A percentile compares a stretch with the other conserved stretches of the same genome.
Evolutionary conservation across 2,113 vertebrate genomes (phyloP).

Genomic region (Plectropomus leopardus): DNA sequence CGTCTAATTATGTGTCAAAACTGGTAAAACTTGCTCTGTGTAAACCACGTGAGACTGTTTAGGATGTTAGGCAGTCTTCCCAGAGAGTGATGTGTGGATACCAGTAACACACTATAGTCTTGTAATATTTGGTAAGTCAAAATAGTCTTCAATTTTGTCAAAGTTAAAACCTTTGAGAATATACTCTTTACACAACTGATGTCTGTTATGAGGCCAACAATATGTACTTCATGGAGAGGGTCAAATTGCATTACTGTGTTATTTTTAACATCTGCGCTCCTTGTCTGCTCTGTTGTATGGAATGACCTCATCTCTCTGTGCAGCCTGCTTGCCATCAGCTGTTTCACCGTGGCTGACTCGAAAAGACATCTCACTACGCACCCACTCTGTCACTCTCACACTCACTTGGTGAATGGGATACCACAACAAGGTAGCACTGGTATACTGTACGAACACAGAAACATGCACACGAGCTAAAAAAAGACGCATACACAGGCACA

Average conservation of each 20-base stretch:
- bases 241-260: conserved; percentile 10
- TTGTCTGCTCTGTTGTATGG: not conserved
- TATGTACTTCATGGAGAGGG: not conserved
- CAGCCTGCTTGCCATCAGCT: conserved; percentile 28
- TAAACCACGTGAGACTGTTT: not conserved
- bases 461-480: conserved; percentile 27
- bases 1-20: conserved; percentile 6
- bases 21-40: conserved; percentile 23
- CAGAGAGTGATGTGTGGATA: not conserved
- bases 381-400: conserved; percentile 31
- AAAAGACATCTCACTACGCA: conserved; percentile 25
- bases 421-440: conserved; percentile 12
- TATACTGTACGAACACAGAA: conserved; percentile 4
- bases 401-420: conserved; percentile 28
- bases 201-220: not conserved
- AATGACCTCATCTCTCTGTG: conserved; percentile 36
- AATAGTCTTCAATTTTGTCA: not conserved
- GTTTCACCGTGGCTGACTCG: conserved; percentile 27
- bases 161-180: not conserved
- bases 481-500: not conserved
- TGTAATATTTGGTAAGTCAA: not conserved
- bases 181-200: not conserved
- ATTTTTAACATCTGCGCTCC: conserved; percentile 12
- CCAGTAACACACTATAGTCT: not conserved
- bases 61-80: not conserved